phyloP scores from a whole-genome alignment of 2,797 vertebrate genomes.

The Sebastes hubbsi region DNA sequence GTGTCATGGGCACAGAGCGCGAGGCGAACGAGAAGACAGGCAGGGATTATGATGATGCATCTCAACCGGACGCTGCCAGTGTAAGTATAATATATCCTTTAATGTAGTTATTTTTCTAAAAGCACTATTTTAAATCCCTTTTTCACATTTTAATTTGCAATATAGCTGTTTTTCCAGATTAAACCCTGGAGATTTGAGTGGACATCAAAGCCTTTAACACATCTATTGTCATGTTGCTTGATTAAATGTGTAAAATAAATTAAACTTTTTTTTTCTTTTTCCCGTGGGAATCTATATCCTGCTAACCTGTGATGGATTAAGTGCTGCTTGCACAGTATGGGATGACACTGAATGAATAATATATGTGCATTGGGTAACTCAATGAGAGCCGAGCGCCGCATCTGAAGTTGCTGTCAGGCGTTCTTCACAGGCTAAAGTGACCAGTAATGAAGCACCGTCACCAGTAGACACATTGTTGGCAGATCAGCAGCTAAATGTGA shows the following conservation, averaged over 20 bases:
- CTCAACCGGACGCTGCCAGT: slow-evolving; percentile 67
- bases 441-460: slow-evolving; percentile 6
- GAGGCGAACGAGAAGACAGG: slow-evolving; percentile 61
- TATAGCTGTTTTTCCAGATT: not conserved
- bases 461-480: not conserved
- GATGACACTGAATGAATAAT: slow-evolving; percentile 84
- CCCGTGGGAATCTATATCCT: slow-evolving; percentile 31
- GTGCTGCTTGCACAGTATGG: slow-evolving; percentile 68
- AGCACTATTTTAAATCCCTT: not conserved
- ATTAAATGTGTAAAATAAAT: slow-evolving; percentile 16
- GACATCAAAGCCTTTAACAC: not conserved
- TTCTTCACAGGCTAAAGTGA: slow-evolving; percentile 6
- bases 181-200: not conserved
- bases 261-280: not conserved
- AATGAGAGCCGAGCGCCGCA: slow-evolving; percentile 57
- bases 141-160: not conserved
- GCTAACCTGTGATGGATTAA: slow-evolving; percentile 58
- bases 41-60: slow-evolving; percentile 59
- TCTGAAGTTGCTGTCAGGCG: slow-evolving; percentile 37
- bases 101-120: not conserved
- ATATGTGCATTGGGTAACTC: slow-evolving; percentile 73
- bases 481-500: not conserved
- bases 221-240: not conserved
- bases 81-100: slow-evolving; percentile 66
- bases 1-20: slow-evolving; percentile 75